Base-by-base conservation (phyloP, 2,113 vertebrate species). In the Eublepharis macularius region DNA sequence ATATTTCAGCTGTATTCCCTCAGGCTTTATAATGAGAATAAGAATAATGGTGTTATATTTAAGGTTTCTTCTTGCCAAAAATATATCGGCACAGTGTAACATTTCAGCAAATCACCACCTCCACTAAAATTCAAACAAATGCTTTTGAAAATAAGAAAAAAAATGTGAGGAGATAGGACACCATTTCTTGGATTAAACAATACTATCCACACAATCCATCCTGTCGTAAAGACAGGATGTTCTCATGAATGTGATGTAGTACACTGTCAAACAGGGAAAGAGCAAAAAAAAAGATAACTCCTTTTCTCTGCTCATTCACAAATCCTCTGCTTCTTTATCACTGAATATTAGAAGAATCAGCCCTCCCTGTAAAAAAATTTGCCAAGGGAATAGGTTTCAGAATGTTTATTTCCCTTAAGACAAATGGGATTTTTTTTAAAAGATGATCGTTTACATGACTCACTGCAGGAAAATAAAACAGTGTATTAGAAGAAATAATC, bases 271-370 rank as follows among this genome's bases (percentile, higher is more conserved):
- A 86, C 2, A 16, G 49, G 17, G 75, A 49, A 79, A 81, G 39
- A 29, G 29, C 32, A 9, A 0, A 1, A 83, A 0, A 1, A 69
- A 66, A 36, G 43, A 78, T 68, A 73, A 76, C 43, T 78, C 21
- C 2, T 66, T 77, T 51, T 49, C 72, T 21, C 1, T 17, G 1
- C 69, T 63, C 54, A 29, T 88, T 89, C 65, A 4, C 26, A 76
- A 51, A 77, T 34, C 66, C 76, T 45, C 2, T 72, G 74, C 80
- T 78, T 70, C 87, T 83, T 70, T 54, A 51, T 63, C 86, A 76
- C 60, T 81, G 70, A 17, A 79, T 11, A 2, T 41, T 34, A 1
- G 39, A 85, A 86, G 21, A 13, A 70, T 2, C 1, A 43, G 72
- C 73, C 60, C 2, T 74, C 63, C 49, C 29, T 51, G 72, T 80